A percentile compares a stretch with the other conserved stretches of the same genome.
phyloP scores from a whole-genome alignment of 2,797 vertebrate species.

The Sebastiscus albofasciatus region DNA sequence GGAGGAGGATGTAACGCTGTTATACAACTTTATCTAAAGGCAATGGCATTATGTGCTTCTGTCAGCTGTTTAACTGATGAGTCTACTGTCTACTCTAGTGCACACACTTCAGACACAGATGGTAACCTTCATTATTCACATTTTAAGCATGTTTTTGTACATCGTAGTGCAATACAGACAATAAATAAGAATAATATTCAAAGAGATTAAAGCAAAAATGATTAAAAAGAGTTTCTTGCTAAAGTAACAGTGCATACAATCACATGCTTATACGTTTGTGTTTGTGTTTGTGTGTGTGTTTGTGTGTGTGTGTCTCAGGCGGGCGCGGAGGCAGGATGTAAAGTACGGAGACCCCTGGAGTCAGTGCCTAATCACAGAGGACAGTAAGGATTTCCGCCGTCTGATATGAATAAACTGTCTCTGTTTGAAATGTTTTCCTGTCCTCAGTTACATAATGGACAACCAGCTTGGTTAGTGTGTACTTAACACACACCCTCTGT shows the following conservation, averaged over 20 bases:
- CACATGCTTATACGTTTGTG: neutral
- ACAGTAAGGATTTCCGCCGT: conserved; percentile 75
- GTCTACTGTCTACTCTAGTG: neutral
- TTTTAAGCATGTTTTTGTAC: neutral
- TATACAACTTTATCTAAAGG: conserved; percentile 25
- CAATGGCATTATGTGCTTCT: neutral
- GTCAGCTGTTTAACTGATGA: conserved; percentile 10
- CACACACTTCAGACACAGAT: neutral
- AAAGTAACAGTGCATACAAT: neutral
- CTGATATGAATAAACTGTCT: neutral
- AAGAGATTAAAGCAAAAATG: neutral
- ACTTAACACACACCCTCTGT: neutral
- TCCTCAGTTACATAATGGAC: neutral
- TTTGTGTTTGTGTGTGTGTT: conserved; percentile 14
- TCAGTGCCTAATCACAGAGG: conserved; percentile 84
- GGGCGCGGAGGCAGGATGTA: conserved; percentile 85
- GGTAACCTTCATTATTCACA: accelerated
- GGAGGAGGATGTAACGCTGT: conserved; percentile 15
- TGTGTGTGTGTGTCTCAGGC: conserved; percentile 70
- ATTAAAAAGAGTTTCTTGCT: neutral
- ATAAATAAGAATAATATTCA: neutral
- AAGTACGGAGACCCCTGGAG: conserved; percentile 83
- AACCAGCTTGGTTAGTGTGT: neutral
- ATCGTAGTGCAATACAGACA: neutral
- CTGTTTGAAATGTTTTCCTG: neutral